Evolutionary conservation across 1,140 invertebrate genomes (phyloP).

Genomic region (Meloidogyne floridensis): DNA sequence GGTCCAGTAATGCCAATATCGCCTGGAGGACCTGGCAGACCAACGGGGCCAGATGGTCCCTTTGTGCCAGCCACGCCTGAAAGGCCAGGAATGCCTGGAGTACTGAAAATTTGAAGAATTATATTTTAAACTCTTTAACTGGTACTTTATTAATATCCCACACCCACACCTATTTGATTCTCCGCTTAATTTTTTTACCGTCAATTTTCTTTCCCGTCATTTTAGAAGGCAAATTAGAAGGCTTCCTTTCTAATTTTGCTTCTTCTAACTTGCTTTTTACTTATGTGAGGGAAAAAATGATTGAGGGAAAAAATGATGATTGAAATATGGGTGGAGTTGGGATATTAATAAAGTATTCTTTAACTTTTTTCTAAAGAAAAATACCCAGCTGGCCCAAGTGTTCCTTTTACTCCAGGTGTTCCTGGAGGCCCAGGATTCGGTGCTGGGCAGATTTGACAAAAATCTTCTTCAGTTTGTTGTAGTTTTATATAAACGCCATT

Average conservation of each 20-base stretch:
- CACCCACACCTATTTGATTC: not conserved
- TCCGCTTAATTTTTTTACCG: not conserved
- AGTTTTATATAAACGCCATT: slow-evolving; percentile 26
- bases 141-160: too few species aligned
- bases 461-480: slow-evolving; percentile 23
- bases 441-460: slow-evolving; percentile 14
- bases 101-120: not conserved
- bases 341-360: too few species aligned
- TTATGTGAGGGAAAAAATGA: too few species aligned
- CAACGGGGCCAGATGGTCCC: not conserved
- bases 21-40: not conserved
- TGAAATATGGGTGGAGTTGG: too few species aligned
- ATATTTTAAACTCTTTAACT: too few species aligned
- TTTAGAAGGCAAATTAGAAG: too few species aligned
- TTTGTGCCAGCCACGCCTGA: not conserved
- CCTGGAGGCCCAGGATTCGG: slow-evolving; percentile 31
- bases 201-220: too few species aligned
- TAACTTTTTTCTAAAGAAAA: not conserved
- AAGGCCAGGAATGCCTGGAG: not conserved
- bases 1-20: not conserved
- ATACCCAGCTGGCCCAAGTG: slow-evolving; percentile 12
- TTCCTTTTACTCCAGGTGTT: slow-evolving; percentile 20
- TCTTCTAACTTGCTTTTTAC: too few species aligned
- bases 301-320: too few species aligned
- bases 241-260: too few species aligned